phyloP scores from a whole-genome alignment of 2,888 invertebrate genomes.

The Stenchaetothrips biformis region DNA sequence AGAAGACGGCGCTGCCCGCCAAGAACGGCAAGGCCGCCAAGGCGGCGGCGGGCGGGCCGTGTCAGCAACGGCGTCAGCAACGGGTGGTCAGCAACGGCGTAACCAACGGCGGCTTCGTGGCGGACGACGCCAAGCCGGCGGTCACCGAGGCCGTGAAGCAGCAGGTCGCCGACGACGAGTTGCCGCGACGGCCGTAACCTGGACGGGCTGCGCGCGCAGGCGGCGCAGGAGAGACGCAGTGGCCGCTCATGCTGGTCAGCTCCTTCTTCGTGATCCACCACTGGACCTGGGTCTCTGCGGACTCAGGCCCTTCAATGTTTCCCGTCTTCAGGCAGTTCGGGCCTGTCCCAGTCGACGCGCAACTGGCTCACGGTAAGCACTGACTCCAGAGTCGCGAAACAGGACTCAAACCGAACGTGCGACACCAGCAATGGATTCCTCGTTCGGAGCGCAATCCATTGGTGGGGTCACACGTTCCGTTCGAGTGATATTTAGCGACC shows the following conservation, averaged over 20 bases:
- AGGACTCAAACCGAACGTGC: no score
- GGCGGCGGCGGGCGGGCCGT: not conserved
- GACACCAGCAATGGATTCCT: no score
- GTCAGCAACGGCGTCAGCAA: not conserved
- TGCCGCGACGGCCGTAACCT: not conserved
- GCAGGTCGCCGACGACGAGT: not conserved
- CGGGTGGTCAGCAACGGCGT: no score
- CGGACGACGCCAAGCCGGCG: not conserved
- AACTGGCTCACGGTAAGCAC: constrained; percentile 51
- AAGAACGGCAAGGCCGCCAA: not conserved
- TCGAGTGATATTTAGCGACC: no score
- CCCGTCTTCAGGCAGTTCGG: constrained; percentile 49
- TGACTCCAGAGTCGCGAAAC: no score
- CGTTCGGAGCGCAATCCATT: no score
- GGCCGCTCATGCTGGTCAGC: constrained; percentile 52
- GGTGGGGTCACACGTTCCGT: no score
- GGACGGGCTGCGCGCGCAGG: constrained; percentile 42
- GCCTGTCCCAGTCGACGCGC: constrained; percentile 44
- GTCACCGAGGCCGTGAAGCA: not conserved
- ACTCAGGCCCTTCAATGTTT: constrained; percentile 54
- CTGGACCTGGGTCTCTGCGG: constrained; percentile 51
- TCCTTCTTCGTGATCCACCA: constrained; percentile 53
- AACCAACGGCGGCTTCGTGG: constrained; percentile 9
- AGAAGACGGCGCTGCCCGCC: not conserved
- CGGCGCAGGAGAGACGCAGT: constrained; percentile 52